Conservation (phyloP, 1,140 invertebrate genomes). For the Cardiocondyla obscurior region DNA sequence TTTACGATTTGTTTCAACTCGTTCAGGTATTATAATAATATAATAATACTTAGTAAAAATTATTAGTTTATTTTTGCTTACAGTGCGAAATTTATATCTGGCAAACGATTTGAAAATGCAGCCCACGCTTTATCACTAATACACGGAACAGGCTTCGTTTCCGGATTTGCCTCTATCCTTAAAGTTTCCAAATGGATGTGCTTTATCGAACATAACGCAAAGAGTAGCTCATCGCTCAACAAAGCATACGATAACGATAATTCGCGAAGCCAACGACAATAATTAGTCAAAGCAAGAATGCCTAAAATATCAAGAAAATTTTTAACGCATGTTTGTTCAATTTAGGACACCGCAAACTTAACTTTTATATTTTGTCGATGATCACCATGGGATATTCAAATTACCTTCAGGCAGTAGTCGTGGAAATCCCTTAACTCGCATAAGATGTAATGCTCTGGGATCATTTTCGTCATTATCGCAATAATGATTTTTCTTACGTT, state of each 20-base stretch:
- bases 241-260: neutral
- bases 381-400: neutral
- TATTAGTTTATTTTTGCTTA: neutral
- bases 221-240: neutral
- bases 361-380: neutral
- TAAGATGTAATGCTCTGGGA: neutral
- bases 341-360: neutral
- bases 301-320: neutral
- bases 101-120: neutral
- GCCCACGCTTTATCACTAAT: neutral
- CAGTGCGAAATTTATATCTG: neutral
- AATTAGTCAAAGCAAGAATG: neutral
- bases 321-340: neutral
- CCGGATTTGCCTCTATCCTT: neutral
- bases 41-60: neutral
- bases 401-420: neutral
- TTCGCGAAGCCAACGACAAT: slow-evolving; percentile 13
- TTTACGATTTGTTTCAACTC: neutral
- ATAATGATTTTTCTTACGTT: neutral
- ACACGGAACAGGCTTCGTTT: slow-evolving; percentile 1
- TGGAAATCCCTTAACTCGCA: slow-evolving; percentile 6
- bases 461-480: neutral
- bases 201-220: neutral
- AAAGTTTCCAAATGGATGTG: neutral
- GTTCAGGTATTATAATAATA: neutral